phyloP scores from a whole-genome alignment of 2,888 invertebrate species.

The Brachypalpus laphriformis region DNA sequence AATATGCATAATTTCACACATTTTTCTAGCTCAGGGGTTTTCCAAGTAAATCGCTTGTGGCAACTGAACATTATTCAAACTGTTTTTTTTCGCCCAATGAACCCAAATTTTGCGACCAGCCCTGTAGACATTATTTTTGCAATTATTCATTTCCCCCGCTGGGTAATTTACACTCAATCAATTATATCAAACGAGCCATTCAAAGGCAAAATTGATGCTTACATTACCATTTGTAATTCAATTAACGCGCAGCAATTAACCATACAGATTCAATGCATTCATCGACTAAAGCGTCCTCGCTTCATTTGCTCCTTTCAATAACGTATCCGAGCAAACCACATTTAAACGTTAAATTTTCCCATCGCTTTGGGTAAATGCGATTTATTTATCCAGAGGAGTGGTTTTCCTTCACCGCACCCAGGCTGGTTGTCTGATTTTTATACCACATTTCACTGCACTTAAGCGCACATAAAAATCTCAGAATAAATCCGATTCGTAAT shows the following conservation, averaged over 20 bases:
- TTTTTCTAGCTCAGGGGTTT: not conserved
- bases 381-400: slow-evolving; percentile 8
- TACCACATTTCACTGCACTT: slow-evolving; percentile 42
- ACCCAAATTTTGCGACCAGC: not conserved
- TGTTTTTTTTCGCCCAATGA: not conserved
- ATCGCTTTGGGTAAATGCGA: not conserved
- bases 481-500: slow-evolving; percentile 17
- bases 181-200: slow-evolving; percentile 42
- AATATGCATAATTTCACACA: not conserved
- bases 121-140: not conserved
- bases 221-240: slow-evolving; percentile 58
- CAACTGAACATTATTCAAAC: not conserved
- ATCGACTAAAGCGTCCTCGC: slow-evolving; percentile 23
- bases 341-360: slow-evolving; percentile 24
- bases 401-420: not conserved
- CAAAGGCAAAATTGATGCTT: slow-evolving; percentile 45
- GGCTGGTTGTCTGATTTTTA: not conserved
- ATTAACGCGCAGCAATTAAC: slow-evolving; percentile 50
- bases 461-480: slow-evolving; percentile 32
- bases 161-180: slow-evolving; percentile 42
- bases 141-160: not conserved
- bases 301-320: slow-evolving; percentile 36
- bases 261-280: slow-evolving; percentile 38
- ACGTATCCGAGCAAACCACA: slow-evolving; percentile 30
- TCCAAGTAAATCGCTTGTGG: not conserved